phyloP scores from a whole-genome alignment of 2,113 vertebrate species.

The Ondatra zibethicus region DNA sequence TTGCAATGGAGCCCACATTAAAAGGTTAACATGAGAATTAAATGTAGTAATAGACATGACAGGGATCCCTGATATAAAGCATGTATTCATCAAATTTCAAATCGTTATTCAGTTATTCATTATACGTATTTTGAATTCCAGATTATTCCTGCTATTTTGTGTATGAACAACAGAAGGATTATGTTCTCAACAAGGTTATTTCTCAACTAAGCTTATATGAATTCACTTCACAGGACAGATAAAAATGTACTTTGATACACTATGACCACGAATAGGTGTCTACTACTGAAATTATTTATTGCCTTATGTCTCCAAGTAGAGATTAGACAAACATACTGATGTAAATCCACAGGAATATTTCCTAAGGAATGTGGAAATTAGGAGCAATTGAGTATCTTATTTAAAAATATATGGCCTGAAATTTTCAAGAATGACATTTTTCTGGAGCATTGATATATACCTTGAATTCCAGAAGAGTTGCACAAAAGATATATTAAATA shows the following conservation, averaged over 20 bases:
- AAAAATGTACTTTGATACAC: neutral
- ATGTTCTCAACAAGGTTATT: neutral
- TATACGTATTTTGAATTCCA: neutral
- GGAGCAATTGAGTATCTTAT: neutral
- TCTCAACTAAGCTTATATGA: neutral
- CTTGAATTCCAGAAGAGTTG: neutral
- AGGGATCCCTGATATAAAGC: neutral
- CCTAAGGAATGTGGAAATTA: neutral
- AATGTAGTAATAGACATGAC: neutral
- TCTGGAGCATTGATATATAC: neutral
- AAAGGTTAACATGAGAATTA: neutral
- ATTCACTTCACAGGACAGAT: neutral
- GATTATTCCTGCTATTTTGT: accelerated
- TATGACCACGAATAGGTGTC: neutral
- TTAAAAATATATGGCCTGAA: neutral
- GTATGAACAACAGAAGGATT: neutral
- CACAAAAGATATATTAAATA: neutral
- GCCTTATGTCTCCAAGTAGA: neutral
- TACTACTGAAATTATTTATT: neutral
- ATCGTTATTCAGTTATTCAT: neutral
- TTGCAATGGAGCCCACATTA: neutral
- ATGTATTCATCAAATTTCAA: neutral
- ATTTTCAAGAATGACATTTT: neutral
- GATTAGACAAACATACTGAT: neutral
- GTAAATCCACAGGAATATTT: neutral